Base-by-base conservation (phyloP, 2,113 vertebrate genomes). In the Lamprologus tigripictilis region DNA sequence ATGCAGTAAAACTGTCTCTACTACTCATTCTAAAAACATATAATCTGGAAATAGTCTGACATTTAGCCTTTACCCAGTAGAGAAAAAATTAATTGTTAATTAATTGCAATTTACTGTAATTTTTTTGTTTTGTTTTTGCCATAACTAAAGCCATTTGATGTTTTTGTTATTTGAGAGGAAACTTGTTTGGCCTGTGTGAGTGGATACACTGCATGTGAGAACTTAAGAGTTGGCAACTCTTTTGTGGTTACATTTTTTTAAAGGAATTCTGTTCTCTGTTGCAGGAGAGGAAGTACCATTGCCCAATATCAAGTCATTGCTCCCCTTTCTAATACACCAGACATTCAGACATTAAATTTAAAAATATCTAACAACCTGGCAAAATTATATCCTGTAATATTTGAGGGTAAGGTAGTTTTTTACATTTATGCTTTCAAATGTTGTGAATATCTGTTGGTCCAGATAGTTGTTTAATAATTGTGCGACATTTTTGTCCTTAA, bases 201-300 rank as follows among this genome's bases (percentile, higher is more conserved):
- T 58, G 55, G 0, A 45, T 8, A 9, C 49, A 53, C 0, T 2
- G 3, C 5, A 53, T 53, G 49, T 53, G 49, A 53, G 19, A 53
- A 53, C 9, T 10, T 53, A n/a, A 53, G 19, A 53, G 49, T n/a
- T 53, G 19, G 0, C 49, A 53, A 53, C 0, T 10, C 49, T 53
- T 53, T 53, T 53, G 19, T 53, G 9, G 51, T 1, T 21, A 53
- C 3, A 19, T 63, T 33, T 19, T 61, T 61, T 31, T 5, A 63
- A 10, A 14, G 23, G 23, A 6, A 9, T 71, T 71, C 3, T 26
- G 0, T 42, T 73, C n/a, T 73, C 8, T 78, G 19, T 84, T 82
- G 54, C 88, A 95, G 94, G 54, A 3, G 1, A 0, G 94, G 94
- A n/a, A 95, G 94, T 53, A 93, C 92, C 31, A 66, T 94, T 2